These are phyloP conservation scores for Gallinago solitaria DNA, from an alignment of 2,797 vertebrate genomes.

Conservation along the genomic window DNA sequence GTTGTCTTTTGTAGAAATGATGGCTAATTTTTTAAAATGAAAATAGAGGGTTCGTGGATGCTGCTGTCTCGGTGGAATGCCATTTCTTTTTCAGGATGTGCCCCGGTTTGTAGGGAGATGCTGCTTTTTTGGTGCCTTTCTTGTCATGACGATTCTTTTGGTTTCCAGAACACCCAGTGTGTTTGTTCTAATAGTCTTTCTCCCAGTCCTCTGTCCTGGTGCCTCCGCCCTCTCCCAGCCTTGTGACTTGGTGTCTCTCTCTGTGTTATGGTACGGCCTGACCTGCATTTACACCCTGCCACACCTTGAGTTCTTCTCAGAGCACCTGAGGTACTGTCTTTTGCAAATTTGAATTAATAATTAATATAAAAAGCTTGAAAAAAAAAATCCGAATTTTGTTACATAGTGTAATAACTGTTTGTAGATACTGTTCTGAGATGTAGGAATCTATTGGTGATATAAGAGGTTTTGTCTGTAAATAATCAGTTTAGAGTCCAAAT, in stretches of 20 bases:
- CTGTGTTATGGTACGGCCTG: conserved; percentile 5
- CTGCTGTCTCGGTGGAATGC: background rate
- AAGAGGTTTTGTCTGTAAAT: conserved; percentile 77
- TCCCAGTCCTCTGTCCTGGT: background rate
- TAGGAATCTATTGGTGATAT: conserved; percentile 75
- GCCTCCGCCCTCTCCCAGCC: background rate
- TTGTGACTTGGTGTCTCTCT: background rate
- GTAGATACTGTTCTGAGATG: conserved; percentile 74
- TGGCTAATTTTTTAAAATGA: background rate
- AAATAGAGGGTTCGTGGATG: background rate
- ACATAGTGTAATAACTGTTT: conserved; percentile 77
- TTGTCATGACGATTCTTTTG: background rate
- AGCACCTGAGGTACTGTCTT: conserved; percentile 63
- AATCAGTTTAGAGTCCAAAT: conserved; percentile 74
- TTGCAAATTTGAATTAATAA: conserved; percentile 77
- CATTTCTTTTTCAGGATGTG: background rate
- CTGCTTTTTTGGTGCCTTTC: conserved; percentile 51
- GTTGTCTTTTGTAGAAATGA: background rate
- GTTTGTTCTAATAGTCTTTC: background rate
- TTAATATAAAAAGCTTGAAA: conserved; percentile 83
- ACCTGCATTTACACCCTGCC: background rate
- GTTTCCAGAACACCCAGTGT: conserved; percentile 24
- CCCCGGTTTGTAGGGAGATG: background rate
- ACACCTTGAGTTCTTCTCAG: conserved; percentile 43
- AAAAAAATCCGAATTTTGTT: conserved; percentile 74